Base-by-base conservation (phyloP, 2,797 vertebrate genomes). In the Bovichtus variegatus region DNA sequence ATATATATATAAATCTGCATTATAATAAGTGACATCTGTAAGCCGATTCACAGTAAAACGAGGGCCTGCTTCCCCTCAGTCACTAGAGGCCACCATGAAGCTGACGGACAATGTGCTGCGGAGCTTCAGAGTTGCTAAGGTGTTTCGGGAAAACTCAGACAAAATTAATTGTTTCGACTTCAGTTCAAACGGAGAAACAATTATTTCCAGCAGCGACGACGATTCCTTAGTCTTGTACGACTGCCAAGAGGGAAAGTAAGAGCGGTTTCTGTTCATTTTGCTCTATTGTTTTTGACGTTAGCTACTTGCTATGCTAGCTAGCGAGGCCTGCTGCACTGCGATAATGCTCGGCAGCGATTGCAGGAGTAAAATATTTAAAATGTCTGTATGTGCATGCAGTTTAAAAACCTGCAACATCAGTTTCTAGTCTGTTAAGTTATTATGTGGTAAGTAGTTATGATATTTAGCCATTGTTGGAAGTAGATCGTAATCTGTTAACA, bases 91-190 rank as follows among this genome's bases (percentile, higher is more conserved):
- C 93, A 96, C 89, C 88, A 99, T 99, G 98, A 99, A 99, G 97
- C 96, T 99, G 84, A 99, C 97, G 87, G 98, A 99, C 95, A 98
- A 97, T 96, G 98, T 99, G 96, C 95, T 99, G 93, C 96, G 98
- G 95, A 99, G 98, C 94, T 99, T 99, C 94, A 97, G 98, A 89
- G 97, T 99, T 71, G 98, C 98, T 49, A 99, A 99, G 94, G 98
- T 99, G 68, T 99, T 99, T 81, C 97, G 98, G 29, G 98, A 99
- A 85, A 99, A 99, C 88, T 97, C 97, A 9, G 98, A 99, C 92
- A 99, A 99, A 93, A 99, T 99, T 70, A 99, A 99, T 86, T 99
- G 98, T 89, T 99, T 99, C 79, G 98, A 99, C 64, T 99, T 99
- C 93, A 99, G 98, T 70, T 98, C 98, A 9, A 99, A 98, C 47